Conservation (phyloP, 2,888 invertebrate species). For the Meghimatium bilineatum region DNA sequence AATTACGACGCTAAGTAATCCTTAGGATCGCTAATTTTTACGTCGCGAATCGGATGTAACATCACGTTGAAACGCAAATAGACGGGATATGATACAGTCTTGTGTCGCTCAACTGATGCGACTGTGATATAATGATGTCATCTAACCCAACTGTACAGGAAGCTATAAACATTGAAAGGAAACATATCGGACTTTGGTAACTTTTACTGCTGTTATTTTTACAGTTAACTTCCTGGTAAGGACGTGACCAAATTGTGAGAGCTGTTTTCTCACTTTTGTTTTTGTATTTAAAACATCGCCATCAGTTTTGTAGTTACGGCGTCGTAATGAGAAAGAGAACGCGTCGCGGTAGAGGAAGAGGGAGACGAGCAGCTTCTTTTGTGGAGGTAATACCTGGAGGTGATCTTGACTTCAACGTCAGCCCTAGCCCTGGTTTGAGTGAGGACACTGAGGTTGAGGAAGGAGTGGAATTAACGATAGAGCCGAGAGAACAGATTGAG, state of each 20-base stretch:
- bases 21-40: conserved; percentile 15
- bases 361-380: not conserved
- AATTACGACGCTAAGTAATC: conserved; percentile 38
- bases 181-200: conserved; percentile 1
- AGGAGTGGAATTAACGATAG: not conserved
- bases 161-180: conserved; percentile 21
- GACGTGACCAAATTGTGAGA: not conserved
- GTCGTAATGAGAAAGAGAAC: conserved; percentile 40
- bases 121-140: not conserved
- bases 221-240: not conserved
- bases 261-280: not conserved
- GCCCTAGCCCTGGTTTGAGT: conserved; percentile 21
- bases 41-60: conserved; percentile 1
- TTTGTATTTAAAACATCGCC: not conserved
- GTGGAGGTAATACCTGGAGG: conserved; percentile 5
- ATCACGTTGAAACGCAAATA: not conserved
- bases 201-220: conserved; percentile 2
- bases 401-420: not conserved
- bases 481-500: not conserved
- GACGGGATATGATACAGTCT: not conserved
- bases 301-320: conserved; percentile 28
- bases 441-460: conserved; percentile 38
- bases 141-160: not conserved
- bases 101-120: not conserved
- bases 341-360: conserved; percentile 29